These are phyloP conservation scores for Carlito syrichta DNA, from an alignment of 2,113 vertebrate species.

Conservation along the genomic window DNA sequence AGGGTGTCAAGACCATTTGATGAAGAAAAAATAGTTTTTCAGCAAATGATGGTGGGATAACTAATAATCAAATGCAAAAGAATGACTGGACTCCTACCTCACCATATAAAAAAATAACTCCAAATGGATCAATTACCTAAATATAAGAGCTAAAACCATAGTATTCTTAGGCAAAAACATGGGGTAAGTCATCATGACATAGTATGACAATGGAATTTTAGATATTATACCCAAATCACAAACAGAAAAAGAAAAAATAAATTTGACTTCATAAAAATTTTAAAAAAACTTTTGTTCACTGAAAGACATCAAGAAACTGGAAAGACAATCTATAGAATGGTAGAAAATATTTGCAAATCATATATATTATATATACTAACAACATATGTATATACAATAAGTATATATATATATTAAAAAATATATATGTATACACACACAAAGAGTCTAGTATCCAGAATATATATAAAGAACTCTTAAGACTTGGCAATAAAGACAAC, in stretches of 20 bases:
- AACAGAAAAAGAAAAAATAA: background rate
- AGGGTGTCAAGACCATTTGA: background rate
- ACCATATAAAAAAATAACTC: background rate
- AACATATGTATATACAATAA: too few relatives aligned
- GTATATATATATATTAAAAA: too few relatives aligned
- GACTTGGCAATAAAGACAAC: background rate
- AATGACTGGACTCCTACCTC: background rate
- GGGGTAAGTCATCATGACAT: background rate
- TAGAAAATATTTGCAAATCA: background rate
- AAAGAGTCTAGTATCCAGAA: background rate
- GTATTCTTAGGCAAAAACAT: background rate
- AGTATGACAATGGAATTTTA: background rate
- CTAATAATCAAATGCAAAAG: background rate
- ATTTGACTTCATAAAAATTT: background rate
- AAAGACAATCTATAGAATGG: background rate
- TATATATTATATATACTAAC: background rate
- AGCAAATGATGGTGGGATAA: background rate
- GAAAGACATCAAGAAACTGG: background rate
- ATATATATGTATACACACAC: too few relatives aligned
- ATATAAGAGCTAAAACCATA: background rate
- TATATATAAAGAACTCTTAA: background rate
- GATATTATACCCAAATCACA: background rate
- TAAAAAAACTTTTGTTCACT: background rate
- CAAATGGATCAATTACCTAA: background rate
- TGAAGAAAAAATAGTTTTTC: background rate